Percentiles rank a stretch among this genome's conserved stretches.
Evolutionary conservation across 2,113 vertebrate genomes (phyloP).

Genomic region (Xenus cinereus): DNA sequence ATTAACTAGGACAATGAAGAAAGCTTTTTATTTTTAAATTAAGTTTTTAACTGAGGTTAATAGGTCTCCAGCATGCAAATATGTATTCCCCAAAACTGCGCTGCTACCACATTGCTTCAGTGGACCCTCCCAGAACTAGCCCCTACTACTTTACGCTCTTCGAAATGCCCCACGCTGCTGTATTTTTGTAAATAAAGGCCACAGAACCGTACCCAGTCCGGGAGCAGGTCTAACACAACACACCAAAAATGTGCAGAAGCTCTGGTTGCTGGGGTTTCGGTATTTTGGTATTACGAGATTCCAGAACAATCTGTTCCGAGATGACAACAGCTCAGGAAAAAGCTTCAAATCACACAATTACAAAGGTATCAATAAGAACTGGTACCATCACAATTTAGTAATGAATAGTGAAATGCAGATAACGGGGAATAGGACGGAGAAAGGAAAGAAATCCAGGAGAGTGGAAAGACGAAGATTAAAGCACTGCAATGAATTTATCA

Average conservation of each 20-base stretch:
- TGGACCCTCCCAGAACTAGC: neutral
- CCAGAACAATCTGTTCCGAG: neutral
- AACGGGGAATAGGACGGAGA: neutral
- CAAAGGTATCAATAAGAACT: neutral
- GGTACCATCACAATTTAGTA: neutral
- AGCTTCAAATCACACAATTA: neutral
- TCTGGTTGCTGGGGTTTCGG: neutral
- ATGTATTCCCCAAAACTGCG: rapidly evolving
- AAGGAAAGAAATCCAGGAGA: neutral
- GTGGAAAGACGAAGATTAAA: neutral
- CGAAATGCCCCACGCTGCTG: neutral
- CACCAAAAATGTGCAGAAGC: neutral
- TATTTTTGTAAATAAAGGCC: neutral
- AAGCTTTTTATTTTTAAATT: neutral
- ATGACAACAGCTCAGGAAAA: neutral
- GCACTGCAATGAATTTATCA: conserved; percentile 24
- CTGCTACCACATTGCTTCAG: neutral
- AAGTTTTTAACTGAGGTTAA: neutral
- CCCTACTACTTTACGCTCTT: neutral
- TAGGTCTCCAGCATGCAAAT: neutral
- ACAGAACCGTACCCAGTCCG: neutral
- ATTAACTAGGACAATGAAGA: neutral
- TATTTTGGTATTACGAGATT: neutral
- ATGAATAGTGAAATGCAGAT: neutral
- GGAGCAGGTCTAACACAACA: neutral